A percentile compares a stretch with the other conserved stretches of the same genome.
phyloP scores from a whole-genome alignment of 2,797 vertebrate species.

The Spheniscus humboldti region DNA sequence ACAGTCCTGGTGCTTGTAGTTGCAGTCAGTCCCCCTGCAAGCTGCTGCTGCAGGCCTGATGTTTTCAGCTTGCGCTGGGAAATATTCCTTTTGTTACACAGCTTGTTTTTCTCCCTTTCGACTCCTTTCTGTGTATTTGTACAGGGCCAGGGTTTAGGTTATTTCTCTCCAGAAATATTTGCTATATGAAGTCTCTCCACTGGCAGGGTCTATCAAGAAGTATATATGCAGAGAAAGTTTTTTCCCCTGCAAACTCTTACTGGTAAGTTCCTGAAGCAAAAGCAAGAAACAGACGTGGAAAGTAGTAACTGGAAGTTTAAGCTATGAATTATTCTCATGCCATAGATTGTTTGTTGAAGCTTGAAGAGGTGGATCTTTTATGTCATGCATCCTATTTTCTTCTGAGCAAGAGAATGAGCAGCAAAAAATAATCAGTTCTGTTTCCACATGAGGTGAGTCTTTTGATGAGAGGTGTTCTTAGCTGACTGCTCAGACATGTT shows the following conservation, averaged over 20 bases:
- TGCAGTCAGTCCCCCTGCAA: background rate
- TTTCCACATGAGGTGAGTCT: background rate
- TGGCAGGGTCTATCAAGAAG: background rate
- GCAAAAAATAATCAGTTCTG: background rate
- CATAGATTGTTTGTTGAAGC: background rate
- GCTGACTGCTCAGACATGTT: background rate
- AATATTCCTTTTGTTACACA: background rate
- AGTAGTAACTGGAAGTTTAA: background rate
- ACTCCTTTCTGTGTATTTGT: background rate
- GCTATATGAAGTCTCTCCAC: background rate
- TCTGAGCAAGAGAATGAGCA: background rate
- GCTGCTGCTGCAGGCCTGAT: background rate
- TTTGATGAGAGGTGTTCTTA: background rate
- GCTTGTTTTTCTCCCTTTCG: background rate
- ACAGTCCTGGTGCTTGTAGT: rapidly evolving
- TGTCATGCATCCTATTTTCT: background rate
- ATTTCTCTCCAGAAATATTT: background rate
- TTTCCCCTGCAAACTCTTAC: background rate
- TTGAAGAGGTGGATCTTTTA: background rate
- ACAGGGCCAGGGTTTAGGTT: background rate
- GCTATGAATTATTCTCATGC: background rate
- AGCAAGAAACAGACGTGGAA: background rate
- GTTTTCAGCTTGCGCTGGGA: background rate
- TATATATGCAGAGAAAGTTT: background rate
- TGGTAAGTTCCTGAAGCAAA: background rate